These are phyloP conservation scores for Ovis aries DNA, from an alignment of 2,113 vertebrate genomes.

Conservation along the genomic window DNA sequence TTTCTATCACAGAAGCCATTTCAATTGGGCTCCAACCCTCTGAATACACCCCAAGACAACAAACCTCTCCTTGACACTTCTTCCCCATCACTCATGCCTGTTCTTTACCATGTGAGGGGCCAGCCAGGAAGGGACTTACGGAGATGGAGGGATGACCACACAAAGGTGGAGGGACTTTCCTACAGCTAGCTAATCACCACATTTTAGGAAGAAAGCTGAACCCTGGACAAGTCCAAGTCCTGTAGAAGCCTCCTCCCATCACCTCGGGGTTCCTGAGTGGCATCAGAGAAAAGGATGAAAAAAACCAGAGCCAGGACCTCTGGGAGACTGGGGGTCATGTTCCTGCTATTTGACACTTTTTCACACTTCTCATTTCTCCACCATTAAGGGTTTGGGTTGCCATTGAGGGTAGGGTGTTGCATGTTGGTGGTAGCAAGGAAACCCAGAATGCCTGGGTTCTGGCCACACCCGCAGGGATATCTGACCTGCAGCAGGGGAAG, in stretches of 20 bases:
- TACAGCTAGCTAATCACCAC: background rate
- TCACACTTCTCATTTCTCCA: background rate
- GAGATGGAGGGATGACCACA: background rate
- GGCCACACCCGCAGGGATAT: background rate
- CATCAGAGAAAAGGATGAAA: background rate
- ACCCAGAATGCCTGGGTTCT: background rate
- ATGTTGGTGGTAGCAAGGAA: background rate
- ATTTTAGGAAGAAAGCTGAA: background rate
- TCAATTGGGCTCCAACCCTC: background rate
- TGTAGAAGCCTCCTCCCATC: background rate
- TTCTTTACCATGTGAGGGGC: background rate
- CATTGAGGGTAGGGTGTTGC: background rate
- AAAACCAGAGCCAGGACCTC: background rate
- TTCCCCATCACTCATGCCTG: background rate
- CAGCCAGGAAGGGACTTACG: background rate
- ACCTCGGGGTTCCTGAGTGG: background rate
- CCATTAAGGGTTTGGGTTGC: background rate
- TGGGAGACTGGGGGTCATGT: background rate
- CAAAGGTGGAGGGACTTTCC: background rate
- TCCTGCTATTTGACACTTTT: background rate
- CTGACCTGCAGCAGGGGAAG: background rate
- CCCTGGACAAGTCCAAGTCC: background rate
- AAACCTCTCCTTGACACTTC: background rate
- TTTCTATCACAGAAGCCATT: background rate
- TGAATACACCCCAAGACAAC: background rate